phyloP scores from a whole-genome alignment of 2,113 vertebrate species.

The Poeciliopsis turrubarensis region DNA sequence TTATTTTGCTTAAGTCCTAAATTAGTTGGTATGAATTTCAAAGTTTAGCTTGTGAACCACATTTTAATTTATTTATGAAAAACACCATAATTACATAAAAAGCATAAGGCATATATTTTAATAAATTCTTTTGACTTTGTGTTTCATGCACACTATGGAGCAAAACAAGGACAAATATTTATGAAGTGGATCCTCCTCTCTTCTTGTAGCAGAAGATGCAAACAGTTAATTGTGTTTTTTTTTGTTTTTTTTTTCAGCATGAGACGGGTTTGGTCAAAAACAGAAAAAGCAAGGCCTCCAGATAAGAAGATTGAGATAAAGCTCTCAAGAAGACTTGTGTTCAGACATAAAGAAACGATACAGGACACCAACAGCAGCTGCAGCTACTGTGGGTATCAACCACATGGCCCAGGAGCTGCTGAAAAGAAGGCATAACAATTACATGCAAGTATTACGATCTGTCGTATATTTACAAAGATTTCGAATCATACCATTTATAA shows the following conservation, averaged over 20 bases:
- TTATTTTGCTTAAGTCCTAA: background rate
- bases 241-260: slow-evolving; percentile 12
- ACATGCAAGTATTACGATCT: background rate
- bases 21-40: background rate
- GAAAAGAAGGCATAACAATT: background rate
- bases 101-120: slow-evolving; percentile 42
- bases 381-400: slow-evolving; percentile 87
- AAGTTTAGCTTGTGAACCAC: slow-evolving; percentile 40
- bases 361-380: slow-evolving; percentile 83
- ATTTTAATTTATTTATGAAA: slow-evolving; percentile 32
- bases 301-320: slow-evolving; percentile 49
- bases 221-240: slow-evolving; percentile 11
- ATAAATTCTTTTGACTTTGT: slow-evolving; percentile 29
- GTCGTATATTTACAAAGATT: background rate
- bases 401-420: slow-evolving; percentile 87
- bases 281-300: slow-evolving; percentile 70
- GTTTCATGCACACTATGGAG: slow-evolving; percentile 24
- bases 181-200: slow-evolving; percentile 32
- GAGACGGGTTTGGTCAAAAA: slow-evolving; percentile 64
- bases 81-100: slow-evolving; percentile 26
- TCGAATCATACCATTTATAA: background rate
- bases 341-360: slow-evolving; percentile 89
- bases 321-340: slow-evolving; percentile 82
- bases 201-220: slow-evolving; percentile 30
- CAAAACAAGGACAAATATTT: slow-evolving; percentile 16